Base-by-base conservation (phyloP, 2,797 vertebrate genomes). In the Lophotriccus pileatus region DNA sequence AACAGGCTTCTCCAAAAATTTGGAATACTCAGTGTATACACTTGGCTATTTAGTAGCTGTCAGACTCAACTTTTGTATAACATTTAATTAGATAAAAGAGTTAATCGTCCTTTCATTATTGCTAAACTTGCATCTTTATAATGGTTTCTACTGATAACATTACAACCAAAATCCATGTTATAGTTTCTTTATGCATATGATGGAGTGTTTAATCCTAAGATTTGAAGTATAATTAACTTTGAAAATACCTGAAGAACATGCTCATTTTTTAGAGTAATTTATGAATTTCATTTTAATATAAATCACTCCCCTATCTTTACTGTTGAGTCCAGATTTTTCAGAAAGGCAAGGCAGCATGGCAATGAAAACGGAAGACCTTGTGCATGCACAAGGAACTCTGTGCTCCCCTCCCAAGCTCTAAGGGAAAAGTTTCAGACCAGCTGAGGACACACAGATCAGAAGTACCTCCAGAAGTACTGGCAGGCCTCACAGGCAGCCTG, bases 361-460 rank as follows among this genome's bases (percentile, higher is more conserved):
- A 89, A 85, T 39, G 82, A 80, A 91, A 91, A 93, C 6, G 4
- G 69, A 92, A 87, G 87, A 64, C 39, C 76, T 77, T 6, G 2
- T 68, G 66, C 66, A 9, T 49, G n/a, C 37, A 14, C 82, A 46
- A 20, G 78, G 56, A 90, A 73, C 46, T 76, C 46, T 69, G 30
- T 4, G 0, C 68, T 86, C 37, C 70, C 58, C 75, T 87, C 77
- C 78, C 84, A 90, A 8, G 55, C 85, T 96, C 87, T 19, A 20
- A 64, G 66, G 77, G 64, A 63, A 83, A 94, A 93, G 85, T 95
- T 93, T 60, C 19, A 44, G 90, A 84, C 70, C 53, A 52, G 39
- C 64, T 90, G 90, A 89, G 76, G 93, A 89, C 80, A 56, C 74
- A 24, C 70, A 34, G 50, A 39, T 93, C 73, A 73, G 92, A 75